These are phyloP conservation scores for Upupa epops DNA, from an alignment of 2,113 vertebrate species.

Conservation along the genomic window DNA sequence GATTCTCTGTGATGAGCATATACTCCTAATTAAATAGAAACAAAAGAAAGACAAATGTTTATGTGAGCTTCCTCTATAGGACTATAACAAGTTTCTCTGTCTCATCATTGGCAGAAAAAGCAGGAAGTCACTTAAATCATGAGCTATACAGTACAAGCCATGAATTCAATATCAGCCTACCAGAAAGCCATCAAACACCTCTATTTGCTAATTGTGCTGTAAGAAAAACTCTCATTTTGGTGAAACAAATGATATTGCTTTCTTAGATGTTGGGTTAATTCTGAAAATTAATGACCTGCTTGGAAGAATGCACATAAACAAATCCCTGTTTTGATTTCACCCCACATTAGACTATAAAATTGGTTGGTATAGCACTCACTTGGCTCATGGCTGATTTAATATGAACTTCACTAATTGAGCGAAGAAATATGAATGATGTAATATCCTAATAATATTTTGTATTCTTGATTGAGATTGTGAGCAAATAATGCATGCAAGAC, in stretches of 20 bases:
- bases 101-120: not conserved
- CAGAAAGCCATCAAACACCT: not conserved
- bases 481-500: not conserved
- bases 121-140: not conserved
- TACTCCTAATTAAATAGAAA: not conserved
- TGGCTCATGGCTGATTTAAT: not conserved
- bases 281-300: not conserved
- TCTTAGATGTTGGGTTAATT: not conserved
- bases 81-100: not conserved
- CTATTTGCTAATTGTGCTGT: not conserved
- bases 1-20: not conserved
- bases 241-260: not conserved
- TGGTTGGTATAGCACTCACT: not conserved
- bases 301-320: not conserved
- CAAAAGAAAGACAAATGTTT: rapidly evolving
- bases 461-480: not conserved
- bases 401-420: not conserved
- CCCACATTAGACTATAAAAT: not conserved
- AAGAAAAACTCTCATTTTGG: not conserved
- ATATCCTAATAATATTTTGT: not conserved
- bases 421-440: not conserved
- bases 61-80: not conserved
- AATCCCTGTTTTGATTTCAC: not conserved
- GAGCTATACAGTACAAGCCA: not conserved
- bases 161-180: not conserved